Percentiles rank a stretch among this genome's conserved stretches.
These are phyloP conservation scores for Naja naja DNA, from an alignment of 2,113 vertebrate genomes.

Conservation along the genomic window DNA sequence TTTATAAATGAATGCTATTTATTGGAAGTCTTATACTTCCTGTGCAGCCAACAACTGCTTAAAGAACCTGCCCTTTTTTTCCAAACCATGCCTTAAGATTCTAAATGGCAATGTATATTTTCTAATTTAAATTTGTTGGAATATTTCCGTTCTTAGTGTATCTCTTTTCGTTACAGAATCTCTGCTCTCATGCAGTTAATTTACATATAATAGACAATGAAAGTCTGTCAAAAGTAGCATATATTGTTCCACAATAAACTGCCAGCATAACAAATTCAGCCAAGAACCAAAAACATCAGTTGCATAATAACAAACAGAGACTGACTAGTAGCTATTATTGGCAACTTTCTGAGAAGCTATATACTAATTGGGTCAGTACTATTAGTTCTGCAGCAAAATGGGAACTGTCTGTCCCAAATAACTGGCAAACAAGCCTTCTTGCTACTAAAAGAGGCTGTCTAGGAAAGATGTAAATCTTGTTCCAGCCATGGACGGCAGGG, in stretches of 20 bases:
- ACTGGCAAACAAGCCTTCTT: background rate
- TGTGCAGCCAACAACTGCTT: constrained; percentile 6
- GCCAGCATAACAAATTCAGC: background rate
- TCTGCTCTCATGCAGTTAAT: background rate
- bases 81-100: background rate
- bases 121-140: background rate
- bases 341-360: background rate
- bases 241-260: background rate
- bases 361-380: background rate
- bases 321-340: background rate
- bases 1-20: constrained; percentile 50
- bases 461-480: background rate
- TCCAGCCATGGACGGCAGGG: background rate
- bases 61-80: background rate
- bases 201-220: background rate
- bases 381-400: background rate
- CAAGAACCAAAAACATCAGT: background rate
- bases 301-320: background rate
- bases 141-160: background rate
- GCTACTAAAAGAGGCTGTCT: background rate
- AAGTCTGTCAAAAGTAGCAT: background rate
- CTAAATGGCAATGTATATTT: background rate
- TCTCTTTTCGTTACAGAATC: background rate
- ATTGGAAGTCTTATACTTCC: constrained; percentile 39
- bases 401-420: background rate